Evolutionary conservation across 2,113 vertebrate genomes (phyloP), one percentile per base, ranked within the genome.

Genomic region (Anthoscopus minutus): DNA sequence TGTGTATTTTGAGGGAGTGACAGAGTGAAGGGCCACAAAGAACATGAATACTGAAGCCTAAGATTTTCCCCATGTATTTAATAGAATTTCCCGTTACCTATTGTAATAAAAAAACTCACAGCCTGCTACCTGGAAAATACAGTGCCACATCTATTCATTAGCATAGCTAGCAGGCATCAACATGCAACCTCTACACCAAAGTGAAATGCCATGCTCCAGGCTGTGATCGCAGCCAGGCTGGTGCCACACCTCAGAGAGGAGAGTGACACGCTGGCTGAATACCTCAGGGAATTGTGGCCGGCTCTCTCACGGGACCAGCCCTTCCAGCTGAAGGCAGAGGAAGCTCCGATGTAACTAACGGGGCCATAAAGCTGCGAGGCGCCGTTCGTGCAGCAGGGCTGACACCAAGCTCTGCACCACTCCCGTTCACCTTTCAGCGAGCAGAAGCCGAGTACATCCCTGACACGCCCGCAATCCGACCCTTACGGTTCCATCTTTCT

Each of bases 401-500:
- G 13, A 21, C 19, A 9, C 21, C 35, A 2, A 17, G 22, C 35
- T 4, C 78, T 5, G 38, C 37, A 17, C 42, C 0, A 9, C 37
- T 25, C 66, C 4, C 8, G 4, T n/a, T 15, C 20, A 12, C 54
- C 37, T 10, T n/a, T 3, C 40, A 7, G 21, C 17, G 3, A 6
- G 77, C 77, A 27, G 22, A 9, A 42, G 9, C 9, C 6, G 6
- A 33, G 42, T 3, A 20, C 57, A 44, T 7, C 61, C 74, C 53
- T 1, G 10, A 10, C 35, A 4, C 2, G 0, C 8, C 3, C 0
- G 10, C 30, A 17, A 16, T 1, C 19, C 47, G 13, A 30, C 19
- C 27, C 17, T 11, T 12, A 18, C 7, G 5, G 11, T 6, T 11
- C 33, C 7, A 15, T 4, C 79, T 1, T 7, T 9, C 13, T 1